Evolutionary conservation across 2,113 vertebrate genomes (phyloP).

Genomic region (Burhinus oedicnemus): DNA sequence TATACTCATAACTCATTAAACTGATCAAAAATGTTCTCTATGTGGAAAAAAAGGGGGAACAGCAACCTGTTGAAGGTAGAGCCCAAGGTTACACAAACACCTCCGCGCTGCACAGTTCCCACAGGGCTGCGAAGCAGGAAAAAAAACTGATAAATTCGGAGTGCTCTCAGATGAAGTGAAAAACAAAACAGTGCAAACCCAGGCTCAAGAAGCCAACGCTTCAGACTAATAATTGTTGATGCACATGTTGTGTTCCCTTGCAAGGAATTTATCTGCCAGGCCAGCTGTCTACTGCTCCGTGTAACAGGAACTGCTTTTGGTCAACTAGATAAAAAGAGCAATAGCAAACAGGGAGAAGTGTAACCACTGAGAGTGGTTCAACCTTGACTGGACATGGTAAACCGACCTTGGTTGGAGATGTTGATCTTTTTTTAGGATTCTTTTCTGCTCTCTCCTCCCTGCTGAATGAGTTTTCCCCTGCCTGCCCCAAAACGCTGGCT

Average conservation of each 20-base stretch:
- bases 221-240: background rate
- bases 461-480: background rate
- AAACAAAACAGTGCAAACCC: background rate
- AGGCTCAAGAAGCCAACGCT: background rate
- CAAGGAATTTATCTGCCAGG: background rate
- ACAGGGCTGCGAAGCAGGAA: background rate
- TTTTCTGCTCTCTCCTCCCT: background rate
- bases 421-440: background rate
- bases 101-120: background rate
- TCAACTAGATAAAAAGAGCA: background rate
- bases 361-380: background rate
- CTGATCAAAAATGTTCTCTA: background rate
- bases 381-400: background rate
- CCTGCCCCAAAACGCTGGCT: background rate
- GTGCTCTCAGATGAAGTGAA: background rate
- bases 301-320: background rate
- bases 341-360: background rate
- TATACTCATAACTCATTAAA: background rate
- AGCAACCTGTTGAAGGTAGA: background rate
- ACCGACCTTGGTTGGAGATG: background rate
- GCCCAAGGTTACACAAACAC: constrained; percentile 34
- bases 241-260: background rate
- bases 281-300: background rate
- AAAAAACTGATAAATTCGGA: background rate
- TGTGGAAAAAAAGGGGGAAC: background rate